These are phyloP conservation scores for Bilobella aurantiaca DNA, from an alignment of 1,140 invertebrate species.

Conservation along the genomic window DNA sequence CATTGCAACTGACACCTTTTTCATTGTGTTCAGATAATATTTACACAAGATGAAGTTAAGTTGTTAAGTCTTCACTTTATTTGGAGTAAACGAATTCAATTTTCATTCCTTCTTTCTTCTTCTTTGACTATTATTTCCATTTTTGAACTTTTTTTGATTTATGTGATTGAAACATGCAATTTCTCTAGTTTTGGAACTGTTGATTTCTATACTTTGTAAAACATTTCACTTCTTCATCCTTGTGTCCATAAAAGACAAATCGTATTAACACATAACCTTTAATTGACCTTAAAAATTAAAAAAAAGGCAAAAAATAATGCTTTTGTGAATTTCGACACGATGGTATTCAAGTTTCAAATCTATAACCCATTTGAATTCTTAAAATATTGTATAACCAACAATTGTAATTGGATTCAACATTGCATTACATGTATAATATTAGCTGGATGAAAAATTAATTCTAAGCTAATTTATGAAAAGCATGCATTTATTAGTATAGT, in stretches of 20 bases:
- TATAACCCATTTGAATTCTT: no score
- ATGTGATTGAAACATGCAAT: background rate
- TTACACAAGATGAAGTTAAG: background rate
- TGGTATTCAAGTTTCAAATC: background rate
- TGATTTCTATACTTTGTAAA: background rate
- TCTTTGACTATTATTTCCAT: background rate
- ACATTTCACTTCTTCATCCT: background rate
- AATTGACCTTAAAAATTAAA: background rate
- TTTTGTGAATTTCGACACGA: background rate
- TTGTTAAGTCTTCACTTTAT: no score
- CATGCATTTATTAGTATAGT: no score
- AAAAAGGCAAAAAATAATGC: background rate
- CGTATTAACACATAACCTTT: no score
- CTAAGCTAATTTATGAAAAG: no score
- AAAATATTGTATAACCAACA: background rate
- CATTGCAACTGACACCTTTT: no score
- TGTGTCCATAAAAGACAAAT: no score
- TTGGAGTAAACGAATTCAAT: no score
- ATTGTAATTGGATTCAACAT: background rate
- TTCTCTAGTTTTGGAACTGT: background rate
- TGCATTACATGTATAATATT: background rate
- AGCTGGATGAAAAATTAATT: no score
- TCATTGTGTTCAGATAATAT: no score
- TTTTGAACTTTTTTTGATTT: background rate
- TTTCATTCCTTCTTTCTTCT: background rate